These are phyloP conservation scores for Poecilia latipinna DNA, from an alignment of 2,113 vertebrate genomes.

Conservation along the genomic window DNA sequence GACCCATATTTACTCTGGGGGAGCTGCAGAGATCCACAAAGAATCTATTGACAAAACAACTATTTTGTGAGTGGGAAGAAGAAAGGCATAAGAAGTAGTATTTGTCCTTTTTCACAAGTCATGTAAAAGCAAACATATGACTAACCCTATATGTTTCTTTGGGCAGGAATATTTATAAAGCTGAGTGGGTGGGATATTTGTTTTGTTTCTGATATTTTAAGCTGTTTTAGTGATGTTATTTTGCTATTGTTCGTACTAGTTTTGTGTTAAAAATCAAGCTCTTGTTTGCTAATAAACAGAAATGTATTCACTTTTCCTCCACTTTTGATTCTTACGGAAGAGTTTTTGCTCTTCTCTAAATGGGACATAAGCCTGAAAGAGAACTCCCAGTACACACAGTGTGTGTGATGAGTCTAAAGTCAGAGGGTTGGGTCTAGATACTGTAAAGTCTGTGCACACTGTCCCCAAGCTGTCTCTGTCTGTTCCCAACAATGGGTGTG, in stretches of 20 bases:
- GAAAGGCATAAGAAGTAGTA: no score
- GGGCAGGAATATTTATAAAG: no score
- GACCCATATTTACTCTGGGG: no score
- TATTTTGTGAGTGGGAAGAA: no score
- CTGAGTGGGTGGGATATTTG: no score
- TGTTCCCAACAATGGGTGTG: constrained; percentile 43
- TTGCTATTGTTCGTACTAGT: background rate
- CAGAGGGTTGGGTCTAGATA: constrained; percentile 12
- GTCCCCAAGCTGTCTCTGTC: constrained; percentile 33
- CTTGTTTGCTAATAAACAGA: background rate
- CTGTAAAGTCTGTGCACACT: constrained; percentile 21
- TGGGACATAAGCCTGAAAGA: background rate
- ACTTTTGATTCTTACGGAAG: background rate
- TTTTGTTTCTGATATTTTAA: no score
- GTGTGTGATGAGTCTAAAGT: constrained; percentile 4
- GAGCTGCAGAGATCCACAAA: no score
- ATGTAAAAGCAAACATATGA: no score
- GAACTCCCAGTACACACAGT: background rate
- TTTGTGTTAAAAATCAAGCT: background rate
- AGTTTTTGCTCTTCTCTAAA: background rate
- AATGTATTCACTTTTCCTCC: background rate
- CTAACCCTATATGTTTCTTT: no score
- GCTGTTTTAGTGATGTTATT: background rate
- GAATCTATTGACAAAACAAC: no score
- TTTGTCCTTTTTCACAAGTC: no score